Conservation (phyloP, 2,888 invertebrate genomes). For the Dione juno region DNA sequence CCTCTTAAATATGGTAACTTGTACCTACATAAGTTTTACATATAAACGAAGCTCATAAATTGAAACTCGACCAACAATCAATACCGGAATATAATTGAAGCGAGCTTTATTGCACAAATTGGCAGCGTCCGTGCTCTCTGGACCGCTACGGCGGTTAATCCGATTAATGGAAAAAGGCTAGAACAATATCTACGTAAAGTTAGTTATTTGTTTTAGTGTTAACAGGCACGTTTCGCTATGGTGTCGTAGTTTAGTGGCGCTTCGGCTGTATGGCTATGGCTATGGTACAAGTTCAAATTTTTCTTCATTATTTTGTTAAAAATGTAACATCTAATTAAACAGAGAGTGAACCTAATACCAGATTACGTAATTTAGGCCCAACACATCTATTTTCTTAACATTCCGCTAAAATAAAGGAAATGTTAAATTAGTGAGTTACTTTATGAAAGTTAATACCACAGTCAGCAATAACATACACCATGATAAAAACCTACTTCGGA, state of each 20-base stretch:
- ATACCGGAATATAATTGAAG: constrained; percentile 16
- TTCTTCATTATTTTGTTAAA: too few species aligned
- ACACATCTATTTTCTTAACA: too few species aligned
- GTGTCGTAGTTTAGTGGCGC: background rate
- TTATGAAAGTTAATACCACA: too few species aligned
- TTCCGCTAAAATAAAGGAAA: too few species aligned
- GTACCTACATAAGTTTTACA: background rate
- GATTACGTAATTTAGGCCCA: too few species aligned
- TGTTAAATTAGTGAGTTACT: too few species aligned
- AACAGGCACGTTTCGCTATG: background rate
- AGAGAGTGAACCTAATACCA: too few species aligned
- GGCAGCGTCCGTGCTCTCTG: constrained; percentile 24
- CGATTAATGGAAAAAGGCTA: constrained; percentile 25
- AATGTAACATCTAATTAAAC: too few species aligned
- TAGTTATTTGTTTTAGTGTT: background rate
- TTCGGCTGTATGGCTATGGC: too few species aligned
- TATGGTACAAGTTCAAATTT: too few species aligned
- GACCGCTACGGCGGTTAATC: constrained; percentile 8
- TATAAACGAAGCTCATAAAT: background rate
- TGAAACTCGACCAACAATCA: constrained; percentile 7
- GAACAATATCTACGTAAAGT: background rate
- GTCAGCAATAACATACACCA: too few species aligned
- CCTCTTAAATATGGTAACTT: background rate
- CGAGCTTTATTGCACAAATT: constrained; percentile 20
- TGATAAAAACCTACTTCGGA: too few species aligned